A percentile compares a stretch with the other conserved stretches of the same genome.
phyloP scores from a whole-genome alignment of 1,140 invertebrate genomes.

The Drosophila saltans region DNA sequence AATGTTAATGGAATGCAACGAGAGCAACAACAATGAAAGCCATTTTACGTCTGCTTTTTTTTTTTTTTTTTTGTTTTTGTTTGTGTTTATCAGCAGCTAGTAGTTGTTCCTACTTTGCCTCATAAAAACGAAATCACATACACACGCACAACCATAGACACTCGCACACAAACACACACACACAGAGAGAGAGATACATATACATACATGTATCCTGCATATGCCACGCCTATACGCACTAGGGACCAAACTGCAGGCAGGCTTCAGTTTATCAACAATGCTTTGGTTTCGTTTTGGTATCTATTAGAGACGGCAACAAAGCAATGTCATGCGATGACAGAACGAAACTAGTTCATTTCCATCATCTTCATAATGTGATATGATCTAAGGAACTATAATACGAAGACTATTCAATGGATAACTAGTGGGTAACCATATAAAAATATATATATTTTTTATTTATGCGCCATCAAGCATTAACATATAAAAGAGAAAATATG shows the following conservation, averaged over 20 bases:
- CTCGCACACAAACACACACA: background rate
- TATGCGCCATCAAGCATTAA: background rate
- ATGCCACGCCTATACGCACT: constrained; percentile 42
- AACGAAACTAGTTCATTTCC: background rate
- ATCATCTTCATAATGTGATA: background rate
- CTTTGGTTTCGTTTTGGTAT: background rate
- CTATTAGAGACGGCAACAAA: constrained; percentile 14
- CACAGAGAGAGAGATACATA: background rate
- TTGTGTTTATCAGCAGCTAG: constrained; percentile 56
- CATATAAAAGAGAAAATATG: background rate
- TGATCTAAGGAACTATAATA: no score
- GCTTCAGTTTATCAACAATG: constrained; percentile 22
- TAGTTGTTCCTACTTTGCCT: constrained; percentile 25
- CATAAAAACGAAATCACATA: constrained; percentile 29
- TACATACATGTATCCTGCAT: background rate
- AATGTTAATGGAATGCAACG: constrained; percentile 77
- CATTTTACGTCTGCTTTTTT: constrained; percentile 54
- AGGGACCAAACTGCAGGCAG: background rate
- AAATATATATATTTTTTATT: no score
- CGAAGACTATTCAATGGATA: no score
- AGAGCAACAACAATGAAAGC: constrained; percentile 48
- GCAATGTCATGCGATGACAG: background rate
- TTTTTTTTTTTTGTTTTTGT: constrained; percentile 26
- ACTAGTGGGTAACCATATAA: no score
- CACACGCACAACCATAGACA: background rate